Evolutionary conservation across 2,797 vertebrate species (phyloP).

Genomic region (Artibeus jamaicensis): DNA sequence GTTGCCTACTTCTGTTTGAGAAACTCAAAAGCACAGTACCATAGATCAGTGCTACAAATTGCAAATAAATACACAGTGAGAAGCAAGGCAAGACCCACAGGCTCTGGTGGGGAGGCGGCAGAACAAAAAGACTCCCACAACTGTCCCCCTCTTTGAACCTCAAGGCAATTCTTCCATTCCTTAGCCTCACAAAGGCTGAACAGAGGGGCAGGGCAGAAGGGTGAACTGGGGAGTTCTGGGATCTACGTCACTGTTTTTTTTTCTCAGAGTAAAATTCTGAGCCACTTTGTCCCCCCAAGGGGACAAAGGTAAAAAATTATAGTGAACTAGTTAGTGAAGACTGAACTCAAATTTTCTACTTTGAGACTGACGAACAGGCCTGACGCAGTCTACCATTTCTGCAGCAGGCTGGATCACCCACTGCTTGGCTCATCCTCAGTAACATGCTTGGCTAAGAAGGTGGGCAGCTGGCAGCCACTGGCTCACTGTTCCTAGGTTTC

Average conservation of each 20-base stretch:
- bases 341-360: neutral
- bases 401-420: neutral
- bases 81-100: neutral
- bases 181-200: neutral
- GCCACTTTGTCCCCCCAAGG: no score
- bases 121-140: neutral
- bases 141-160: neutral
- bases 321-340: neutral
- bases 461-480: neutral
- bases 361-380: neutral
- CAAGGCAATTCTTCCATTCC: neutral
- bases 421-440: neutral
- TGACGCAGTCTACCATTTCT: neutral
- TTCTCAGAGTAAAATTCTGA: neutral
- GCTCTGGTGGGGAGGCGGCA: neutral
- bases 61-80: neutral
- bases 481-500: neutral
- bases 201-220: neutral
- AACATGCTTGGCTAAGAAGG: neutral
- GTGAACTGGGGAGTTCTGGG: neutral
- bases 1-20: slow-evolving; percentile 38
- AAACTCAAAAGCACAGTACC: neutral
- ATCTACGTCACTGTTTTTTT: neutral
- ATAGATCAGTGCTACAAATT: slow-evolving; percentile 3
- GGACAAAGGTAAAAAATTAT: neutral